These are phyloP conservation scores for Salticus scenicus DNA, from an alignment of 2,888 invertebrate species.

Conservation along the genomic window DNA sequence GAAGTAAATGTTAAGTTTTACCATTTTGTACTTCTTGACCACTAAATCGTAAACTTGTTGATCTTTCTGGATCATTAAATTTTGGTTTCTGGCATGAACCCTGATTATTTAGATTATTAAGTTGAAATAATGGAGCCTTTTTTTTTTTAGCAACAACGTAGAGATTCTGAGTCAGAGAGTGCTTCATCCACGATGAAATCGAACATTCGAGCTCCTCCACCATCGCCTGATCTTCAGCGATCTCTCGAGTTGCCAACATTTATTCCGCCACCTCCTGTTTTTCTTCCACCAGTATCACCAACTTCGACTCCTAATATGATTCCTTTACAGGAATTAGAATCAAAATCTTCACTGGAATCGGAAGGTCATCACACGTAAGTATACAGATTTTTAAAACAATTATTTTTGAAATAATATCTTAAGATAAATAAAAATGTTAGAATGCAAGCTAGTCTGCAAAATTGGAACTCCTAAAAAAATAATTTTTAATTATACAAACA, in stretches of 20 bases:
- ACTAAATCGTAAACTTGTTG: too few species aligned
- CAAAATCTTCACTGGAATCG: conserved; percentile 1
- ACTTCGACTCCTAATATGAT: conserved; percentile 31
- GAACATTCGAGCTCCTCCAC: conserved; percentile 48
- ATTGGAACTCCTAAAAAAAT: too few species aligned
- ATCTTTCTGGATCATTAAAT: too few species aligned
- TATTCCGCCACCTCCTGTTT: conserved; percentile 46
- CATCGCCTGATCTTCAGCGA: conserved; percentile 45
- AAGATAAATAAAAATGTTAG: too few species aligned
- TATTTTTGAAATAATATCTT: too few species aligned
- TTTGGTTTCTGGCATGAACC: too few species aligned
- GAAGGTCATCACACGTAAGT: conserved; percentile 51
- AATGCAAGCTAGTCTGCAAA: too few species aligned
- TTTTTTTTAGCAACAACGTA: conserved; percentile 3
- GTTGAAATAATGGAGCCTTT: too few species aligned
- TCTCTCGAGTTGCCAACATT: conserved; percentile 28
- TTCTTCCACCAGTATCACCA: conserved; percentile 29
- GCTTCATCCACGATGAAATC: conserved; percentile 37
- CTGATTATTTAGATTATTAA: too few species aligned
- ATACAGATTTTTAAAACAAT: neutral
- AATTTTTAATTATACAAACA: too few species aligned
- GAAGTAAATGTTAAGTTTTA: too few species aligned
- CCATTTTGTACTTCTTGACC: too few species aligned
- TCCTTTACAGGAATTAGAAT: conserved; percentile 33
- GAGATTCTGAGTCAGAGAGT: conserved; percentile 29